Percentiles rank a stretch among this genome's conserved stretches.
Conservation (phyloP, 2,797 vertebrate genomes). For the Pterois miles region DNA sequence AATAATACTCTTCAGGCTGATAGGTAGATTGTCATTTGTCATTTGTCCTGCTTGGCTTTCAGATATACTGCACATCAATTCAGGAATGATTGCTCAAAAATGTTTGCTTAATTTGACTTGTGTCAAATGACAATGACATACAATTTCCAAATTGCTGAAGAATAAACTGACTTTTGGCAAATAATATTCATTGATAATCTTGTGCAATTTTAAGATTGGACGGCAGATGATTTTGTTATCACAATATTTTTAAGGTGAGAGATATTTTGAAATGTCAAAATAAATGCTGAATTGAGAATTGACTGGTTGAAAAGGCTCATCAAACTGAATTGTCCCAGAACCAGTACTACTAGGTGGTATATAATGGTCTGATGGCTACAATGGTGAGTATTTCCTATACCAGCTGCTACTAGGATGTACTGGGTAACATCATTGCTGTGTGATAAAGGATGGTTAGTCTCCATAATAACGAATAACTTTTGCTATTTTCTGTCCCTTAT, state of each 20-base stretch:
- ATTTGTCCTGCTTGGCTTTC: slow-evolving; percentile 16
- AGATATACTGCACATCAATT: slow-evolving; percentile 13
- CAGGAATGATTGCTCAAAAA: slow-evolving; percentile 14
- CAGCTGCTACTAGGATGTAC: slow-evolving; percentile 7
- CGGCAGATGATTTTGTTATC: not conserved
- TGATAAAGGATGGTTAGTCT: slow-evolving; percentile 18
- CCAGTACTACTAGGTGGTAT: not conserved
- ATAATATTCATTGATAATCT: not conserved
- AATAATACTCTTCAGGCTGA: slow-evolving; percentile 26
- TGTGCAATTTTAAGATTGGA: not conserved
- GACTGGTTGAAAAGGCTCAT: not conserved
- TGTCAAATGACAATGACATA: not conserved
- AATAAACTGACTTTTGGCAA: not conserved
- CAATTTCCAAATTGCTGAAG: not conserved
- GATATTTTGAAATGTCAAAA: not conserved
- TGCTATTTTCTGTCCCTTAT: not conserved
- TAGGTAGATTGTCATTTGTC: slow-evolving; percentile 26
- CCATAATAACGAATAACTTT: slow-evolving; percentile 1
- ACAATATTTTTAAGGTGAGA: not conserved
- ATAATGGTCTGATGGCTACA: slow-evolving; percentile 11
- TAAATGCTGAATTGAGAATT: not conserved
- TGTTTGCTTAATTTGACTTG: slow-evolving; percentile 8
- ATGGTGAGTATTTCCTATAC: not conserved
- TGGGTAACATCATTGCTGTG: slow-evolving; percentile 15
- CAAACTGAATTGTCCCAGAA: not conserved